These are phyloP conservation scores for Amiota minor DNA, from an alignment of 2,888 invertebrate species.

Conservation along the genomic window DNA sequence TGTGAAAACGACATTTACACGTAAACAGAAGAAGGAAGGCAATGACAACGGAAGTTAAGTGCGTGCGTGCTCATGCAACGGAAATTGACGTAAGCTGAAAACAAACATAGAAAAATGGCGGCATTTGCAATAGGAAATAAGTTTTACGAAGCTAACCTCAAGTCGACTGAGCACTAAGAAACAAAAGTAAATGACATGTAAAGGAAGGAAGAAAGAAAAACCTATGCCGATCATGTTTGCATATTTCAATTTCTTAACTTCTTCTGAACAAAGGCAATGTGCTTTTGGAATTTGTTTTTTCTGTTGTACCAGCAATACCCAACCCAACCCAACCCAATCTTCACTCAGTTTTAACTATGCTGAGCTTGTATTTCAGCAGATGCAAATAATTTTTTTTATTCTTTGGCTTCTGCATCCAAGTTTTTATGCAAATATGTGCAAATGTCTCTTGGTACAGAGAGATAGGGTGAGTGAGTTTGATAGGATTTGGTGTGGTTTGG, in stretches of 20 bases:
- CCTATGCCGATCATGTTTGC: constrained; percentile 6
- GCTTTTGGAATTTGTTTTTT: neutral
- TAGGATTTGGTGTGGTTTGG: neutral
- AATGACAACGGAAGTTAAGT: constrained; percentile 4
- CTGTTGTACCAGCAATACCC: neutral
- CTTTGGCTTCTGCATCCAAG: neutral
- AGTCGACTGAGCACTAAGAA: neutral
- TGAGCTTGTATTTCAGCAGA: constrained; percentile 13
- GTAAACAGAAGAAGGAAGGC: neutral
- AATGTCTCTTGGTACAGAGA: constrained; percentile 1
- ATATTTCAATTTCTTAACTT: constrained; percentile 19
- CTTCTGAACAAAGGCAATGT: neutral
- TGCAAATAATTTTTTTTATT: constrained; percentile 20
- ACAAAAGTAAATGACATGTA: neutral
- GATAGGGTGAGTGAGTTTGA: neutral
- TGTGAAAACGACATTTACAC: constrained; percentile 10
- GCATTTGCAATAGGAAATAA: neutral
- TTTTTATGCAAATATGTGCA: constrained; percentile 28
- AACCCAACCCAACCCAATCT: no score
- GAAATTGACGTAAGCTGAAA: neutral
- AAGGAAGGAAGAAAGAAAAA: neutral
- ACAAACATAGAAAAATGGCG: neutral
- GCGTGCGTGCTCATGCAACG: neutral
- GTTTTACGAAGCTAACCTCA: constrained; percentile 7
- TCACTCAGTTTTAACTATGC: constrained; percentile 7